Percentiles rank a stretch among this genome's conserved stretches.
Conservation (phyloP, 2,797 vertebrate species). For the Otus scops region DNA sequence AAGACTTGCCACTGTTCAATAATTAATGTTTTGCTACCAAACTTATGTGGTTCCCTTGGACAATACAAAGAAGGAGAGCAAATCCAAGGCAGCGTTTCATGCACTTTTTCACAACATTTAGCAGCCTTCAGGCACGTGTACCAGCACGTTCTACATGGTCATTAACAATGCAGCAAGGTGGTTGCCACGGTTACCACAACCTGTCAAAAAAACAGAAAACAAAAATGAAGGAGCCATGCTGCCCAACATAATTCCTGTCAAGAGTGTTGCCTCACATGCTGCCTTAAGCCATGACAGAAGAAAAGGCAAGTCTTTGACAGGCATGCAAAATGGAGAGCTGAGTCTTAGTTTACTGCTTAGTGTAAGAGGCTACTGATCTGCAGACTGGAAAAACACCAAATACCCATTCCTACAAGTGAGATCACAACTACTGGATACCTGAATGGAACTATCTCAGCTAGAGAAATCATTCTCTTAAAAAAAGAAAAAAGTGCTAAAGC, state of each 20-base stretch:
- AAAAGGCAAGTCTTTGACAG: not conserved
- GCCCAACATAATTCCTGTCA: not conserved
- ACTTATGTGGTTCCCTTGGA: not conserved
- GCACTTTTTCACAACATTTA: not conserved
- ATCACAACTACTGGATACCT: not conserved
- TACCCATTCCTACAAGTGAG: not conserved
- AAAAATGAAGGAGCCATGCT: not conserved
- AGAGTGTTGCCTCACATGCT: not conserved
- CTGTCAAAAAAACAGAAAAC: not conserved
- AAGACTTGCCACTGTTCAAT: not conserved
- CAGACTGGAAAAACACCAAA: not conserved
- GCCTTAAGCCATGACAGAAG: rapidly evolving
- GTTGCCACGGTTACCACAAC: conserved; percentile 35
- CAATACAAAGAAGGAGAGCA: not conserved
- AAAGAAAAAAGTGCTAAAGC: not conserved
- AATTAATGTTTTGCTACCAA: not conserved
- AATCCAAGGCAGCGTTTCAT: not conserved
- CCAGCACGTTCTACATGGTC: not conserved
- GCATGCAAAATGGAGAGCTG: not conserved
- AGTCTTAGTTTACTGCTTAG: rapidly evolving
- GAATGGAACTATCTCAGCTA: not conserved
- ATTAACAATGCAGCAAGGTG: not conserved
- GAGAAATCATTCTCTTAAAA: not conserved
- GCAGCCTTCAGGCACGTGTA: not conserved
- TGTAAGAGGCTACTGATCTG: not conserved